Base-by-base conservation (phyloP, 2,888 invertebrate genomes). In the Altica lythri region DNA sequence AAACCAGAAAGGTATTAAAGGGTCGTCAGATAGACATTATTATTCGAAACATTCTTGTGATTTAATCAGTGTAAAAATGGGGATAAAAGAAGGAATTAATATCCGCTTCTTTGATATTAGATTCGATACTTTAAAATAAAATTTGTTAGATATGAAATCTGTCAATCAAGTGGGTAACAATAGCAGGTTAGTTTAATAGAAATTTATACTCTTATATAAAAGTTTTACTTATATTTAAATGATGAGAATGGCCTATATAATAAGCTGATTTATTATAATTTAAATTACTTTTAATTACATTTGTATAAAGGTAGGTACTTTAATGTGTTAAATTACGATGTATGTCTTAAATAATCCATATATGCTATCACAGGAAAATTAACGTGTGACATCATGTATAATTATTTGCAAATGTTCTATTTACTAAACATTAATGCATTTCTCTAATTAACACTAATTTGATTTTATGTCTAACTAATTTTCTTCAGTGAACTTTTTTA, bases 401-500 rank as follows among this genome's bases (percentile, higher is more conserved):
- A 38, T 38, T 18, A 38, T 18, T 10, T 12, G 38, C 18, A 19
- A 19, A 38, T 19, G 38, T 38, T 12, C 38, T 18, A 38, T 38
- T 38, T 38, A 38, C 12, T 38, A 38, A 38, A 18, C 38, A 19
- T 38, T 38, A 45, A 34, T 34, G 19, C 13, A 29, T 45, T 34
- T 45, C 45, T 32, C 14, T 45, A 45, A 45, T 45, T 45, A 45
- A 45, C 32, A 22, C 45, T 45, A 45, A 45, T 45, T 34, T 34
- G 19, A 44, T 44, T 44, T 44, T 44, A 44, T 44, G 38, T 17
- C 19, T 9, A 38, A 38, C 38, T 38, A 38, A 38, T 38, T 38
- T 38, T 38, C 38, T 38, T 38, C 12, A 30, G 8, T 30, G 4
- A 30, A 10, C 30, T 30, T 30, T 38, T n/a, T 38, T 38, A 18